Conservation (phyloP, 1,140 invertebrate genomes). For the Matsumurasca onukii region DNA sequence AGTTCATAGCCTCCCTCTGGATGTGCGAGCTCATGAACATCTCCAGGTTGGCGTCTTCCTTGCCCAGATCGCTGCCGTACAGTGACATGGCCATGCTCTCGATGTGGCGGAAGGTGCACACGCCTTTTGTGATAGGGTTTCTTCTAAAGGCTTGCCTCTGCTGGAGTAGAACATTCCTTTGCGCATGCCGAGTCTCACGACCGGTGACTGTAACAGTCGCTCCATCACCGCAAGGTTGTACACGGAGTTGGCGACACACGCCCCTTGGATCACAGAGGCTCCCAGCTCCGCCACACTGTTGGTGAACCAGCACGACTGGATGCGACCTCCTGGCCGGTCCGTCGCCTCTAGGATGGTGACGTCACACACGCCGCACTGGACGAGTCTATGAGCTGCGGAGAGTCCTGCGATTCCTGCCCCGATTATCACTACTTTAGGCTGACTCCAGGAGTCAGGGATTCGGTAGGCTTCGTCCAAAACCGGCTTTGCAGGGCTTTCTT, state of each 20-base stretch:
- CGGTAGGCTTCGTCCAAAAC: not conserved
- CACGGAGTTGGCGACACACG: constrained; percentile 62
- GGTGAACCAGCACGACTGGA: constrained; percentile 71
- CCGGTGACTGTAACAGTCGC: constrained; percentile 57
- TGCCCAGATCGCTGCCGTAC: constrained; percentile 55
- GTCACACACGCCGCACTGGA: constrained; percentile 66
- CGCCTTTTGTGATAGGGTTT: constrained; percentile 13
- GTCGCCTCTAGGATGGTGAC: constrained; percentile 71
- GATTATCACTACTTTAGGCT: constrained; percentile 68
- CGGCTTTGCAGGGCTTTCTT: not conserved
- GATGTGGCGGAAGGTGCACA: constrained; percentile 18
- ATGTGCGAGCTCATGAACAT: constrained; percentile 64
- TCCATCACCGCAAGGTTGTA: constrained; percentile 66
- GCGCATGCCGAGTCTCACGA: constrained; percentile 49
- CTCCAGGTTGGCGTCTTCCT: constrained; percentile 58
- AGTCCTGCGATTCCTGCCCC: constrained; percentile 74
- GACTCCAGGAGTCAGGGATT: constrained; percentile 11
- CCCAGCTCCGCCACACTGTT: constrained; percentile 71
- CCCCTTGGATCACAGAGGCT: constrained; percentile 64
- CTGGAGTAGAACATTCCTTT: constrained; percentile 41
- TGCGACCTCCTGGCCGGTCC: constrained; percentile 69
- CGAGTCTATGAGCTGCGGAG: constrained; percentile 68
- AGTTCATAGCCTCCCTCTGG: constrained; percentile 64
- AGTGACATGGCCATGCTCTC: constrained; percentile 12
- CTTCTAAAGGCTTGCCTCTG: constrained; percentile 25